Conservation (phyloP, 2,797 vertebrate genomes). For the Lacerta viridis region DNA sequence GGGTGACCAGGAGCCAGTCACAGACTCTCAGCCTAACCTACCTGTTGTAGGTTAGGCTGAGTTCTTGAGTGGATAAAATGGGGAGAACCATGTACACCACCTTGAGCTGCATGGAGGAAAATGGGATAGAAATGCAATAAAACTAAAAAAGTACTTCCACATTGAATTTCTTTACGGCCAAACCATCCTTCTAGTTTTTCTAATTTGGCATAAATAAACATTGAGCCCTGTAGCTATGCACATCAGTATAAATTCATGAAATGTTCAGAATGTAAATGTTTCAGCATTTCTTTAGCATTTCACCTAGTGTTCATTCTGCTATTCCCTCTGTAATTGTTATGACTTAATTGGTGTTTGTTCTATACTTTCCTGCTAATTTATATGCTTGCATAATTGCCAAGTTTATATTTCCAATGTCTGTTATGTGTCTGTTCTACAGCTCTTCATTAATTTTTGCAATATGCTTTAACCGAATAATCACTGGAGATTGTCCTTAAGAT, state of each 20-base stretch:
- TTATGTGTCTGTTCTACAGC: constrained; percentile 43
- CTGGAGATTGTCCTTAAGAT: constrained; percentile 38
- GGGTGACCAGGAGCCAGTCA: too few relatives aligned
- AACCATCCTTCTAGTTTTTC: background rate
- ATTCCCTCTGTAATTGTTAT: constrained; percentile 55
- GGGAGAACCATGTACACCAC: too few relatives aligned
- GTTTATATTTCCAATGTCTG: constrained; percentile 45
- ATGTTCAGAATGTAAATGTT: constrained; percentile 42
- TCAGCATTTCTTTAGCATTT: constrained; percentile 34
- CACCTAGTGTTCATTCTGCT: constrained; percentile 50
- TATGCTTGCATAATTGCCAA: constrained; percentile 55
- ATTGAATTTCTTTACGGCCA: accelerated
- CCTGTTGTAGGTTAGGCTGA: too few relatives aligned
- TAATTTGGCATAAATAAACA: constrained; percentile 20
- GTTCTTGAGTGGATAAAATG: too few relatives aligned
- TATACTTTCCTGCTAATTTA: constrained; percentile 57
- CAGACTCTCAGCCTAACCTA: too few relatives aligned
- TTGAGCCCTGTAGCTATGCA: constrained; percentile 33
- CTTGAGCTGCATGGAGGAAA: background rate
- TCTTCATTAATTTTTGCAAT: constrained; percentile 48
- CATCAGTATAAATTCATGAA: constrained; percentile 34
- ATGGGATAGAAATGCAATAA: background rate
- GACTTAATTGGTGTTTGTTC: constrained; percentile 62
- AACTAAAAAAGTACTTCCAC: background rate
- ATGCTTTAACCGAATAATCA: constrained; percentile 46